phyloP scores from a whole-genome alignment of 2,888 invertebrate genomes.

The Synanthedon vespiformis region DNA sequence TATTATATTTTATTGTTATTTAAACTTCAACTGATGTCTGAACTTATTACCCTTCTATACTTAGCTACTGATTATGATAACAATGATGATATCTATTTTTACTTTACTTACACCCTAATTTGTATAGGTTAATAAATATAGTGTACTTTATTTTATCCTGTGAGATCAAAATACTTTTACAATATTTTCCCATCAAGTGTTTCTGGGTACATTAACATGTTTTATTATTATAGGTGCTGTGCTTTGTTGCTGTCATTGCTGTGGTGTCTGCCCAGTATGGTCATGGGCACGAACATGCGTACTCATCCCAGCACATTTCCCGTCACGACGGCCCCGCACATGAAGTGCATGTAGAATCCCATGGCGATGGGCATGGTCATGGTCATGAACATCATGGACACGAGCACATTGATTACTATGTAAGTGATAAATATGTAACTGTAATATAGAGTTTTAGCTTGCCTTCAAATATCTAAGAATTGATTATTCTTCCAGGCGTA shows the following conservation, averaged over 20 bases:
- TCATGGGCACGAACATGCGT: slow-evolving; percentile 29
- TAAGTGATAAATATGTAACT: slow-evolving; percentile 3
- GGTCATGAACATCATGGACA: background rate
- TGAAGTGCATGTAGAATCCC: slow-evolving; percentile 7
- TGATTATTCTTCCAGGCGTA: slow-evolving; percentile 14
- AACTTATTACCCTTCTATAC: too few species aligned
- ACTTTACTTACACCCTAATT: too few species aligned
- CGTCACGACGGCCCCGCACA: slow-evolving; percentile 19
- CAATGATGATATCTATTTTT: too few species aligned
- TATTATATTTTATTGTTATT: too few species aligned
- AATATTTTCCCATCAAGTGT: too few species aligned
- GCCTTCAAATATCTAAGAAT: too few species aligned
- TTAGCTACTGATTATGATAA: too few species aligned
- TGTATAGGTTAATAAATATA: too few species aligned
- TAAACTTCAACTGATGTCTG: too few species aligned
- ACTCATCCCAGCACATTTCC: slow-evolving; percentile 24
- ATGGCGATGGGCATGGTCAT: slow-evolving; percentile 19
- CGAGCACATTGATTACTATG: slow-evolving; percentile 10
- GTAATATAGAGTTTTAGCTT: background rate
- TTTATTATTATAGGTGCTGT: slow-evolving; percentile 3
- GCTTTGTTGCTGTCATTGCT: slow-evolving; percentile 7
- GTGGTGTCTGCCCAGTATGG: slow-evolving; percentile 1
- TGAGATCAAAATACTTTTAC: too few species aligned
- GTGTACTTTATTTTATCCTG: too few species aligned
- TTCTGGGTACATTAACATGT: background rate